Evolutionary conservation across 2,797 vertebrate genomes (phyloP).

Genomic region (Muscicapa comitata): DNA sequence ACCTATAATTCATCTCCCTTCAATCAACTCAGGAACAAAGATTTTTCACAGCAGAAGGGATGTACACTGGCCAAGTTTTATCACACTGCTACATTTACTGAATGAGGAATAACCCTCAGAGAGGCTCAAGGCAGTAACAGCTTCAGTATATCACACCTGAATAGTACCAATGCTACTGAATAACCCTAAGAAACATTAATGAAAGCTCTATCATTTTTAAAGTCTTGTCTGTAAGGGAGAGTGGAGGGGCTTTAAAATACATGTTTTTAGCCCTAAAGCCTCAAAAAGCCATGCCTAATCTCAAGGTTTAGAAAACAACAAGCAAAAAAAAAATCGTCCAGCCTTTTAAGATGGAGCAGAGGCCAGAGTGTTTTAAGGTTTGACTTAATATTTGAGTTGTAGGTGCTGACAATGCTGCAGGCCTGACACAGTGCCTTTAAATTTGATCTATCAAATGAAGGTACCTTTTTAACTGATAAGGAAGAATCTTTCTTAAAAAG

Average conservation of each 20-base stretch:
- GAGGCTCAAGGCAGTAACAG: neutral
- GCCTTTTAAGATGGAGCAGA: neutral
- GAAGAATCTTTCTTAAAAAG: conserved; percentile 96
- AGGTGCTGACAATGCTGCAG: neutral
- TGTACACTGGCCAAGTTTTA: neutral
- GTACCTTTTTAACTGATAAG: conserved; percentile 98
- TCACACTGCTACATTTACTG: neutral
- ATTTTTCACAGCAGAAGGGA: neutral
- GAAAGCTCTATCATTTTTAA: neutral
- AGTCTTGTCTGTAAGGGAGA: neutral
- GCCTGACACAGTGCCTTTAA: neutral
- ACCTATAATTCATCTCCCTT: neutral
- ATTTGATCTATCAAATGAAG: neutral
- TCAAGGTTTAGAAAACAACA: neutral
- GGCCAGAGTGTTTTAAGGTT: neutral
- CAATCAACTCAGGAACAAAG: neutral
- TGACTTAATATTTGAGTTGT: neutral
- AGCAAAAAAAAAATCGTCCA: neutral
- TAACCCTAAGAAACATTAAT: neutral
- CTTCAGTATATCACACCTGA: neutral
- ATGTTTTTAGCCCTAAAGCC: neutral
- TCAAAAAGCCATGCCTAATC: neutral
- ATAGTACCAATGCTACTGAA: neutral
- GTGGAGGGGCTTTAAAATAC: neutral
- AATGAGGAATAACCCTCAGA: neutral